These are phyloP conservation scores for Corythornis cristatus DNA, from an alignment of 2,113 vertebrate genomes.

Conservation along the genomic window DNA sequence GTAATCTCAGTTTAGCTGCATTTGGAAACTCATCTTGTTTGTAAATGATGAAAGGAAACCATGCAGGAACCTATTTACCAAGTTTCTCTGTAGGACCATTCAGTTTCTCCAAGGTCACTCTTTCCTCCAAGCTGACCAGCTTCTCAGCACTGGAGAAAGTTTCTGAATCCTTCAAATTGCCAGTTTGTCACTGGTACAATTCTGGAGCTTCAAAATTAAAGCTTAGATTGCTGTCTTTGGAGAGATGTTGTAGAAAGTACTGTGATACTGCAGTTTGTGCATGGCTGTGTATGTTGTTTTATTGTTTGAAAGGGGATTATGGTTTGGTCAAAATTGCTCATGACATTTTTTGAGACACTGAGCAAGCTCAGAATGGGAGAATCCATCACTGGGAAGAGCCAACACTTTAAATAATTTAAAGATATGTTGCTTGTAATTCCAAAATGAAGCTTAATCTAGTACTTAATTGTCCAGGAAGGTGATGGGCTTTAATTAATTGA, in stretches of 20 bases:
- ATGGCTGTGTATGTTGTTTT: not conserved
- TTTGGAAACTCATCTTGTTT: not conserved
- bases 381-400: not conserved
- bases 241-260: not conserved
- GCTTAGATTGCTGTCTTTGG: not conserved
- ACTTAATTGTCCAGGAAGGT: not conserved
- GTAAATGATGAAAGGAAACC: not conserved
- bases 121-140: not conserved
- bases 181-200: not conserved
- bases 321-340: not conserved
- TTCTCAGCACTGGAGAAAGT: not conserved
- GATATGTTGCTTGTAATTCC: not conserved
- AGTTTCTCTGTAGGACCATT: not conserved
- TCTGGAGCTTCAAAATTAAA: not conserved
- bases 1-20: slow-evolving; percentile 5
- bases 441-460: not conserved
- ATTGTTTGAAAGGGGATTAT: not conserved
- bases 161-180: not conserved
- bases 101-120: not conserved
- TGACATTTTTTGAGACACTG: not conserved
- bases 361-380: not conserved
- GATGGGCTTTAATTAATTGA: not conserved
- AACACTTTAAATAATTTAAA: not conserved
- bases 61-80: not conserved
- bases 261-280: not conserved